These are phyloP conservation scores for Orientallactaga bullata DNA, from an alignment of 2,113 vertebrate species.

Conservation along the genomic window DNA sequence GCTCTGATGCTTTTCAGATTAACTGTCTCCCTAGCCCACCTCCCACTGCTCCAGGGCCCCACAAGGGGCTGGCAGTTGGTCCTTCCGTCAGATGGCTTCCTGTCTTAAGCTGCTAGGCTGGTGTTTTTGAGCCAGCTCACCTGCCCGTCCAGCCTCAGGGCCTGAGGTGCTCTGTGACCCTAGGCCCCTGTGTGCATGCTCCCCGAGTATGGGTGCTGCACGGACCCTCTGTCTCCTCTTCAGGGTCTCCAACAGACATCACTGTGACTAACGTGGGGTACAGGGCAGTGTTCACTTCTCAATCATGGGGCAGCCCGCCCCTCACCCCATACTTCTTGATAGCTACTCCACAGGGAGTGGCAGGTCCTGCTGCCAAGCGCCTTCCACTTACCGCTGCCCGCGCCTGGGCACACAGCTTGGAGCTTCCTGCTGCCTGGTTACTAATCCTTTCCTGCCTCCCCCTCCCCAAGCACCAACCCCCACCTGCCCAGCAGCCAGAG, in stretches of 20 bases:
- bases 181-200: background rate
- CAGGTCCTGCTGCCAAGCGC: slow-evolving; percentile 60
- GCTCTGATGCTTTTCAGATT: slow-evolving; percentile 72
- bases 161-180: background rate
- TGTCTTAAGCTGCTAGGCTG: slow-evolving; percentile 64
- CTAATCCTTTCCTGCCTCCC: slow-evolving; percentile 82
- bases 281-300: background rate
- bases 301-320: background rate
- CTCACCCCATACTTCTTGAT: background rate
- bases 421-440: slow-evolving; percentile 79
- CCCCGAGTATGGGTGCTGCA: slow-evolving; percentile 26
- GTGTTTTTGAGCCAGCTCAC: background rate
- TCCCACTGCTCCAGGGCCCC: background rate
- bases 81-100: slow-evolving; percentile 81
- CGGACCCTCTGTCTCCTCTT: background rate
- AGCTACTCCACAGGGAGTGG: slow-evolving; percentile 57
- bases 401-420: slow-evolving; percentile 59
- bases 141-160: slow-evolving; percentile 27
- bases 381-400: slow-evolving; percentile 52
- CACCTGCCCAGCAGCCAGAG: slow-evolving; percentile 73
- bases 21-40: slow-evolving; percentile 40
- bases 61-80: slow-evolving; percentile 60
- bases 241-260: slow-evolving; percentile 13
- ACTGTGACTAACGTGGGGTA: background rate
- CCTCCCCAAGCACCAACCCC: slow-evolving; percentile 67